Evolutionary conservation across 2,888 invertebrate species (phyloP), one percentile per base, ranked within the genome.

Genomic region (Sclerodermus sp.): DNA sequence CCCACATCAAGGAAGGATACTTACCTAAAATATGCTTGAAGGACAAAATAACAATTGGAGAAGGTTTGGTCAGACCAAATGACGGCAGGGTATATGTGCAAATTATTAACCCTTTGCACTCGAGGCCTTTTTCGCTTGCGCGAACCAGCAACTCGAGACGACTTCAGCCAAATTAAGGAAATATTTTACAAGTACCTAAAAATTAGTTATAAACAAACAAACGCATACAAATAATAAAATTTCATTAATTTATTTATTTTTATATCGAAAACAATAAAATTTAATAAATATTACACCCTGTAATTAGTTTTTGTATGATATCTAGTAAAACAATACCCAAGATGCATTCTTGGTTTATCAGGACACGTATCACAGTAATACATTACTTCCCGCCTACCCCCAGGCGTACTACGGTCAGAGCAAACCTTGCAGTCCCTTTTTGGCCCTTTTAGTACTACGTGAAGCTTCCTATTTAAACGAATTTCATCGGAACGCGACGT

Each of bases 391-490:
- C 16, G 57, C 42, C 55, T 49, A 30, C 38, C 43, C 10, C 51
- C 54, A 36, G 17, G 12, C 29, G 37, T 32, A 45, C 50, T 53
- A 46, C 58, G 48, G 23, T 49, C 36, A 34, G 58, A 59, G 45
- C 58, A 61, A 29, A 55, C 55, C n/a, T 51, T 42, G 38, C 61
- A 61, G 32, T 58, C 58, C 32, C 45, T 57, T 29, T 50, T 43
- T 40, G 48, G 17, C 29, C 53, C 47, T 17, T 41, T 51, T 14
- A 47, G 29, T 16, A 54, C 49, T 9, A 48, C 34, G 44, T 57
- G 58, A 13, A 52, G 42, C 44, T 56, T 58, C 36, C 51, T 51
- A 45, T 60, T 45, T 14, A 60, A 34, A 36, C 57, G 37, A 38
- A 40, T 40, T 34, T 53, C 52, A 14, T 43, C 43, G 17, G 37